phyloP scores from a whole-genome alignment of 2,888 invertebrate species.

The Heliconius cydno region DNA sequence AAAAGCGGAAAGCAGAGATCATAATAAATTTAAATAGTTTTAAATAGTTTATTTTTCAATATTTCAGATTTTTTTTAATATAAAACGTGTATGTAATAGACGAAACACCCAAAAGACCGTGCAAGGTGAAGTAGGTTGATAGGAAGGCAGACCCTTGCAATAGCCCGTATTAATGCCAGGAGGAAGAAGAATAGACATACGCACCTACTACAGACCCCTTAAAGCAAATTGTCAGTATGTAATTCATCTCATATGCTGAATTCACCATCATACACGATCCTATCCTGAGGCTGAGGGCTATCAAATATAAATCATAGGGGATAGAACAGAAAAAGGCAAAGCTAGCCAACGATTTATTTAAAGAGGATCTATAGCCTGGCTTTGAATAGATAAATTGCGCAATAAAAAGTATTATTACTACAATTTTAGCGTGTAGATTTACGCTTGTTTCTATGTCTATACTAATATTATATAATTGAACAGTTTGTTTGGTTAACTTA shows the following conservation, averaged over 20 bases:
- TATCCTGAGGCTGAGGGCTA: constrained; percentile 46
- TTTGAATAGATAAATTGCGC: constrained; percentile 20
- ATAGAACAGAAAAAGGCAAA: constrained; percentile 46
- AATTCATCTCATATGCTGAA: constrained; percentile 18
- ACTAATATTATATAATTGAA: background rate
- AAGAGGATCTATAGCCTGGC: constrained; percentile 34
- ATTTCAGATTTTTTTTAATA: no score
- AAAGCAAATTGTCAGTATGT: constrained; percentile 22
- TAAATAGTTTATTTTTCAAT: no score
- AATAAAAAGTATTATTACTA: constrained; percentile 17
- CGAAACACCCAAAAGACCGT: no score
- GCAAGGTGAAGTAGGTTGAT: no score
- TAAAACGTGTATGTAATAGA: no score
- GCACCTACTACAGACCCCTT: background rate
- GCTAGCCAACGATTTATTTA: constrained; percentile 35
- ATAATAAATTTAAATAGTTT: no score
- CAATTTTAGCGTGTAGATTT: background rate
- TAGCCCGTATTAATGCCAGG: no score
- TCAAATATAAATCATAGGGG: constrained; percentile 64
- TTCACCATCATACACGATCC: constrained; percentile 30
- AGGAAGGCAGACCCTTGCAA: no score
- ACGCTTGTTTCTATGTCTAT: background rate
- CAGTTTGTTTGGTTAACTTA: background rate
- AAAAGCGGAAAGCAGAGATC: no score
- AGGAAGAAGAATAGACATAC: no score